Percentiles rank a stretch among this genome's conserved stretches.
These are phyloP conservation scores for Penaeus japonicus DNA, from an alignment of 1,140 invertebrate species.

Conservation along the genomic window DNA sequence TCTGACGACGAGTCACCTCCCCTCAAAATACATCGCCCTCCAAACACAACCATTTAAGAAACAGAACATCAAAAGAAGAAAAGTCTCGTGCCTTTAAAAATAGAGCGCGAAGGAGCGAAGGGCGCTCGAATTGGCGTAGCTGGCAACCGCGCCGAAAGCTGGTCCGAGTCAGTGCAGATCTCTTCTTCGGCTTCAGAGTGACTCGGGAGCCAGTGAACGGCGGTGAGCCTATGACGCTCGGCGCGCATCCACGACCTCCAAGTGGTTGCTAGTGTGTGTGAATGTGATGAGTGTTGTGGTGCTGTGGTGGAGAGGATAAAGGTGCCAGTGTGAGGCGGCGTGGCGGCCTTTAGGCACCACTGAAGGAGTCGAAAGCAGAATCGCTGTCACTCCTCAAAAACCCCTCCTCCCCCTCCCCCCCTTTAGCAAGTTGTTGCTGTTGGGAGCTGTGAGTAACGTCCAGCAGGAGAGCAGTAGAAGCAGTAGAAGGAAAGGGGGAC, in stretches of 20 bases:
- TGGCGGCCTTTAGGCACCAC: background rate
- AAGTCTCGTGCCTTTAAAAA: too few species aligned
- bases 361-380: background rate
- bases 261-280: slow-evolving; percentile 33
- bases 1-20: too few species aligned
- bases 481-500: too few species aligned
- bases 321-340: slow-evolving; percentile 10
- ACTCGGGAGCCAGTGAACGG: slow-evolving; percentile 38
- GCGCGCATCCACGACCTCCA: slow-evolving; percentile 20
- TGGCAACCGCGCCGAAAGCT: background rate
- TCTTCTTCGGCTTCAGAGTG: slow-evolving; percentile 33
- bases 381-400: background rate
- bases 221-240: slow-evolving; percentile 15
- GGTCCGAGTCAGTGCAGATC: background rate
- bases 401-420: background rate
- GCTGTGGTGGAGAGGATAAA: slow-evolving; percentile 17
- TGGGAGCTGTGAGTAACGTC: too few species aligned
- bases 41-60: too few species aligned
- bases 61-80: too few species aligned
- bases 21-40: too few species aligned
- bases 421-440: too few species aligned
- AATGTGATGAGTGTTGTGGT: slow-evolving; percentile 37
- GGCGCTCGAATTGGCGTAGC: background rate
- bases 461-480: too few species aligned
- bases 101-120: slow-evolving; percentile 14